These are phyloP conservation scores for Dynastes grantii DNA, from an alignment of 2,888 invertebrate species.

Conservation along the genomic window DNA sequence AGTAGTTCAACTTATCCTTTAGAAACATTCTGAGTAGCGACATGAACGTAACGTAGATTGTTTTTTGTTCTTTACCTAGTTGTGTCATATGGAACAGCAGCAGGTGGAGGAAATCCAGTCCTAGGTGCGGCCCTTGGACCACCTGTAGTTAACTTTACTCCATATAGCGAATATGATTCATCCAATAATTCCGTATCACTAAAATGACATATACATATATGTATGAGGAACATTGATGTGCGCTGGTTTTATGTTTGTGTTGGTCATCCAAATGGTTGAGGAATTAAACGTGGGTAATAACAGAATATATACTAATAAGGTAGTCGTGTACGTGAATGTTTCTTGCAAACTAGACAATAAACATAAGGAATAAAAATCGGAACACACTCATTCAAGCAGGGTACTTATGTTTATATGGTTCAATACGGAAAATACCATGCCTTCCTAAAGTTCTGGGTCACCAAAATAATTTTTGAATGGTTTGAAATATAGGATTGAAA, in stretches of 20 bases:
- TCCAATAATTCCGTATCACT: conserved; percentile 81
- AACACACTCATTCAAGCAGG: too few relatives aligned
- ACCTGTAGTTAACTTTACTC: conserved; percentile 77
- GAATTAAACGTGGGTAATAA: too few relatives aligned
- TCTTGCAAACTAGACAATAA: background rate
- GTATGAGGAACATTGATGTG: conserved; percentile 41
- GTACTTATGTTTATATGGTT: too few relatives aligned
- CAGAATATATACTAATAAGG: too few relatives aligned
- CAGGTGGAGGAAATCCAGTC: conserved; percentile 70
- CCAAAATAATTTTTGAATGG: too few relatives aligned
- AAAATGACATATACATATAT: conserved; percentile 54
- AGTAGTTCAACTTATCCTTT: conserved; percentile 18
- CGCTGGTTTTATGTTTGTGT: background rate
- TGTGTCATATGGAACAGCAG: conserved; percentile 73
- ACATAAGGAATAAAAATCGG: background rate
- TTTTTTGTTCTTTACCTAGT: conserved; percentile 71
- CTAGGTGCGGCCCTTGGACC: conserved; percentile 69
- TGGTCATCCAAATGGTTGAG: background rate
- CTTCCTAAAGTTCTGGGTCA: too few relatives aligned
- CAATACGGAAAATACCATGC: too few relatives aligned
- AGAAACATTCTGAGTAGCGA: conserved; percentile 38
- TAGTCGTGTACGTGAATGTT: too few relatives aligned
- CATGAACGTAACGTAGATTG: conserved; percentile 29
- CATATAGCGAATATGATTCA: conserved; percentile 81
- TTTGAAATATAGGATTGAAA: too few relatives aligned